phyloP scores from a whole-genome alignment of 2,797 vertebrate genomes.

The Syngnathus rostellatus region DNA sequence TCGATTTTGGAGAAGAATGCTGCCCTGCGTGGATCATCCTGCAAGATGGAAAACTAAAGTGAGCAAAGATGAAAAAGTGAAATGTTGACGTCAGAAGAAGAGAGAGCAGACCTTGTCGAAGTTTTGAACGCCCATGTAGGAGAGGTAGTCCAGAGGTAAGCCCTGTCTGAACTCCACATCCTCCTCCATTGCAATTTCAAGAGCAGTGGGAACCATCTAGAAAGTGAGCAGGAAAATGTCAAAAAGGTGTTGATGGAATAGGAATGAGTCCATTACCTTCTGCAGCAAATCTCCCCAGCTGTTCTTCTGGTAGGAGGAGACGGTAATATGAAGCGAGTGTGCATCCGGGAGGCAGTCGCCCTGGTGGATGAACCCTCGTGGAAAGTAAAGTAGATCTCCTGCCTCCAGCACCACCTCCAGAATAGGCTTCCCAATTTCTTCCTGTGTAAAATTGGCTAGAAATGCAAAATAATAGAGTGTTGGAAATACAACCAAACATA shows the following conservation, averaged over 20 bases:
- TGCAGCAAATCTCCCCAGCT: conserved; percentile 87
- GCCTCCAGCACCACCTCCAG: conserved; percentile 86
- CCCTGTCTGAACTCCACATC: conserved; percentile 85
- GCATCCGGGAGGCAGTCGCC: conserved; percentile 78
- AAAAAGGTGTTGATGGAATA: background rate
- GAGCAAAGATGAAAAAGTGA: background rate
- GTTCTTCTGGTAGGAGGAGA: conserved; percentile 93
- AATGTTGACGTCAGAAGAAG: background rate
- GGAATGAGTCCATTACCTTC: conserved; percentile 54
- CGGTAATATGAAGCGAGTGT: conserved; percentile 89
- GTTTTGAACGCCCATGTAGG: conserved; percentile 89
- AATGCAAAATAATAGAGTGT: background rate
- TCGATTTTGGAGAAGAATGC: conserved; percentile 75
- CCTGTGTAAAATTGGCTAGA: conserved; percentile 77
- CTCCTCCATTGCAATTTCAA: conserved; percentile 88
- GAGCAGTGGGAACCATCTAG: conserved; percentile 79
- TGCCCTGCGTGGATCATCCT: conserved; percentile 69
- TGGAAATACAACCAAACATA: background rate
- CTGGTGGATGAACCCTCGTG: conserved; percentile 93
- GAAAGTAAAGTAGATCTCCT: conserved; percentile 91
- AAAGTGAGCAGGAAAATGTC: background rate
- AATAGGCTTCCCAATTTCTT: conserved; percentile 78
- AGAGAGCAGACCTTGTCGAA: conserved; percentile 66
- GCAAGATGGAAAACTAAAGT: background rate
- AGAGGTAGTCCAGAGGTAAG: conserved; percentile 83